These are phyloP conservation scores for Clusia tigrina DNA, from an alignment of 2,888 invertebrate species.

Conservation along the genomic window DNA sequence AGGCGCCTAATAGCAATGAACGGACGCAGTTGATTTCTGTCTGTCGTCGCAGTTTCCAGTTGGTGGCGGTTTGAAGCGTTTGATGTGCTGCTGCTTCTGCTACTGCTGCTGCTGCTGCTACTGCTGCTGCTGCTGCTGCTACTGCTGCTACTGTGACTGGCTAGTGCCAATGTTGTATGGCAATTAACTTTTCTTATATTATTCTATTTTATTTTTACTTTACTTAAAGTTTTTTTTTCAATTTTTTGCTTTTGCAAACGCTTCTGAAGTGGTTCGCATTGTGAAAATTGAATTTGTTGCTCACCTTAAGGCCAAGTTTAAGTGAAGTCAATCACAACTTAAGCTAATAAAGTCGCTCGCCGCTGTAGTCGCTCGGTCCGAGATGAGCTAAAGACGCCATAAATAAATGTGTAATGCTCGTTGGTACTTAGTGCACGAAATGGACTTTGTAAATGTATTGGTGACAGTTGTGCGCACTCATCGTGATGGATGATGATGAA, in stretches of 20 bases:
- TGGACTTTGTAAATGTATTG: neutral
- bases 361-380: neutral
- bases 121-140: neutral
- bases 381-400: conserved; percentile 6
- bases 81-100: neutral
- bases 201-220: neutral
- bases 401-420: neutral
- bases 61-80: neutral
- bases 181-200: neutral
- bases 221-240: neutral
- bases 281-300: conserved; percentile 3
- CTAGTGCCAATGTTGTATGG: neutral
- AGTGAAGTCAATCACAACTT: neutral
- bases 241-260: neutral
- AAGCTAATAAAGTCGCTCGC: neutral
- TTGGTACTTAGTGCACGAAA: no score
- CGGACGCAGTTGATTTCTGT: neutral
- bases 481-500: conserved; percentile 6
- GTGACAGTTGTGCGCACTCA: neutral
- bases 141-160: neutral
- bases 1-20: neutral
- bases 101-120: neutral
- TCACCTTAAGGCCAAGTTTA: conserved; percentile 10
- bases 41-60: neutral
- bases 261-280: neutral